Evolutionary conservation across 2,797 vertebrate genomes (phyloP), one percentile per base, ranked within the genome.

Genomic region (Leptatherina wallacei): DNA sequence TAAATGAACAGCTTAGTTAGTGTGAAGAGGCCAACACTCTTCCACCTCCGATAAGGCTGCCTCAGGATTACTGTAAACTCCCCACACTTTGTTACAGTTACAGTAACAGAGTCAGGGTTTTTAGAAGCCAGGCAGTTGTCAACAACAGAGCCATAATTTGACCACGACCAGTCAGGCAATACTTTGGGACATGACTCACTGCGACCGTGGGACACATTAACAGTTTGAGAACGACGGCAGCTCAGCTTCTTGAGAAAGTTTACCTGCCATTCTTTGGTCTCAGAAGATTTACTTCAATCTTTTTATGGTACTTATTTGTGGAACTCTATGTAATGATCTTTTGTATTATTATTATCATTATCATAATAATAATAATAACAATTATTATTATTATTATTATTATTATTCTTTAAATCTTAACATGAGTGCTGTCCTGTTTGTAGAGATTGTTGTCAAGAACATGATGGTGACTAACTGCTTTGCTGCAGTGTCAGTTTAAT

Each of bases 131-230:
- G 68, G 66, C 13, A 80, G 79, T 80, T 64, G 67, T 82, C 85
- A 80, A 71, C 73, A 84, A 64, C 72, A 78, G 67, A 85, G 77
- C 61, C 24, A 69, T 52, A 65, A 68, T 72, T 75, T 82, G 82
- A 91, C 90, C 89, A 82, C 91, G 89, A 84, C 83, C 69, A 77
- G 77, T 81, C 75, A 60, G 75, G 82, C 59, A 85, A 85, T 88
- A 89, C 77, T 83, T 76, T 83, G 54, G 65, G 83, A 81, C 62
- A 70, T 91, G 90, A 93, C 82, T 93, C 91, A 93, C 57, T 55
- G 66, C 35, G 77, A 78, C 81, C 71, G 77, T 64, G 75, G 83
- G 70, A 69, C 81, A 77, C 73, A 85, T 85, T 79, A 85, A 75
- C 79, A 83, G 75, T 58, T 67, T 27, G 73, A 57, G 56, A 73